Evolutionary conservation across 2,797 vertebrate genomes (phyloP).

Genomic region (Pristis pectinata): DNA sequence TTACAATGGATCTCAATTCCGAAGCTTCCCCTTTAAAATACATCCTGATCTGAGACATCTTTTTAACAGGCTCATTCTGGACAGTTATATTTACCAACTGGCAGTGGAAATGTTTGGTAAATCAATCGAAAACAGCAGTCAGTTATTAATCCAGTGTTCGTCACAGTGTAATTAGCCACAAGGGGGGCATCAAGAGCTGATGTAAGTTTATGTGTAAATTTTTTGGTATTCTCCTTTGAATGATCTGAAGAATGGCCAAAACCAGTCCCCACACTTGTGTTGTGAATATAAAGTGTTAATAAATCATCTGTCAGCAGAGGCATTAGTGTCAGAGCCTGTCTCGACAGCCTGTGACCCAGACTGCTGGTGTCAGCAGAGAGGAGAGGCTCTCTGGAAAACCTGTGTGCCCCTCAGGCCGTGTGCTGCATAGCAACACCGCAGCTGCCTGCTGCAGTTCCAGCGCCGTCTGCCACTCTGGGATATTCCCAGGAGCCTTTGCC

Average conservation of each 20-base stretch:
- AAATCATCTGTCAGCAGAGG: conserved; percentile 23
- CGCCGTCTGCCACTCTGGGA: background rate
- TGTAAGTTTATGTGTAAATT: background rate
- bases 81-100: background rate
- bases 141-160: background rate
- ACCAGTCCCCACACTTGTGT: background rate
- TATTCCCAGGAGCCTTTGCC: conserved; percentile 15
- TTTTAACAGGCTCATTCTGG: background rate
- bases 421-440: background rate
- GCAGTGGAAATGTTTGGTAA: background rate
- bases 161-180: background rate
- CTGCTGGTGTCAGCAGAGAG: conserved; percentile 34
- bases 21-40: background rate
- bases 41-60: background rate
- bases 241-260: background rate
- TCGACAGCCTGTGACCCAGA: conserved; percentile 14
- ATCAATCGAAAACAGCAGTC: conserved; percentile 4
- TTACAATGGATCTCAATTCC: background rate
- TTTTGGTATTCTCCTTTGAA: background rate
- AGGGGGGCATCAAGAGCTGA: background rate
- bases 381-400: background rate
- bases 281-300: conserved; percentile 1
- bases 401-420: background rate
- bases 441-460: background rate
- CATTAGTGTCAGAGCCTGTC: background rate